Conservation (phyloP, 2,113 vertebrate genomes). For the Trematomus loennbergii region DNA sequence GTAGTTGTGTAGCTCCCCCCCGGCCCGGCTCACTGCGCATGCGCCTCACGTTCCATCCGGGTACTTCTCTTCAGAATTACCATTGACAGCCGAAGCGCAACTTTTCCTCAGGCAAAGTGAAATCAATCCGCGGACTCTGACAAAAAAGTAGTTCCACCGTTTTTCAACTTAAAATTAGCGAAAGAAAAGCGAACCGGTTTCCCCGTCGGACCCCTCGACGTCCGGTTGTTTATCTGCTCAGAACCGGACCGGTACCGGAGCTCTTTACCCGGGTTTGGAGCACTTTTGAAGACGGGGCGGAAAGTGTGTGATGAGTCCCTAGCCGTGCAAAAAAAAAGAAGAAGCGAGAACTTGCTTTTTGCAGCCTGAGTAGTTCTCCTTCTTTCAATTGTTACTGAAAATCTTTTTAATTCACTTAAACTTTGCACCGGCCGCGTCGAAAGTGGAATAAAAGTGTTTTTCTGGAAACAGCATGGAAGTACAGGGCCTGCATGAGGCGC, state of each 20-base stretch:
- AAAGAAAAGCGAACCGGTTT: slow-evolving; percentile 39
- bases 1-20: slow-evolving; percentile 17
- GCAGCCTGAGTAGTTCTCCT: slow-evolving; percentile 88
- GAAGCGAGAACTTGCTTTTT: slow-evolving; percentile 91
- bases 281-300: slow-evolving; percentile 86
- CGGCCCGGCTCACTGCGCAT: background rate
- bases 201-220: slow-evolving; percentile 33
- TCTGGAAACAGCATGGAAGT: slow-evolving; percentile 92
- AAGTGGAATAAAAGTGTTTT: slow-evolving; percentile 93
- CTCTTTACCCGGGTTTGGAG: slow-evolving; percentile 73
- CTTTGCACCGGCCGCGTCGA: slow-evolving; percentile 84
- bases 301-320: slow-evolving; percentile 93
- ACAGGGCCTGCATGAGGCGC: slow-evolving; percentile 93
- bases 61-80: slow-evolving; percentile 88
- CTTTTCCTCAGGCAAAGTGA: slow-evolving; percentile 92
- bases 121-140: slow-evolving; percentile 93
- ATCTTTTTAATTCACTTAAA: slow-evolving; percentile 79
- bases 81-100: slow-evolving; percentile 93
- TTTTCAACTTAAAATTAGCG: slow-evolving; percentile 80
- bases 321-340: slow-evolving; percentile 79
- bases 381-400: slow-evolving; percentile 87
- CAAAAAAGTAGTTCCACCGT: slow-evolving; percentile 89
- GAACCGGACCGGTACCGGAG: slow-evolving; percentile 45
- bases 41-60: slow-evolving; percentile 89
- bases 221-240: slow-evolving; percentile 33